These are phyloP conservation scores for Esox masquinongy DNA, from an alignment of 2,797 vertebrate genomes.

Conservation along the genomic window DNA sequence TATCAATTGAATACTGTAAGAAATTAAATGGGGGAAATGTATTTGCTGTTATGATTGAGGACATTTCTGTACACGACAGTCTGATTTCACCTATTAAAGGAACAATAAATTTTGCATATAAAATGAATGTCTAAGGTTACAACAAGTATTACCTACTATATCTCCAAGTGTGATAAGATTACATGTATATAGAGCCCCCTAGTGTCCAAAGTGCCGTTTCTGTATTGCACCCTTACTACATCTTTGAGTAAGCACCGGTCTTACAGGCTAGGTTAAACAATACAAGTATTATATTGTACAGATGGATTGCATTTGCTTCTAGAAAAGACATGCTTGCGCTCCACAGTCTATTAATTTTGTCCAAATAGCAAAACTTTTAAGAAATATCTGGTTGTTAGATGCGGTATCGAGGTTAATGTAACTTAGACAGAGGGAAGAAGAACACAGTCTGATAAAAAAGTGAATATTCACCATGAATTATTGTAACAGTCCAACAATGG, in stretches of 20 bases:
- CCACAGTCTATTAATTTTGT: no score
- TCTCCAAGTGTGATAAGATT: not conserved
- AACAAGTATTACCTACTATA: not conserved
- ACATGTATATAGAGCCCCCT: not conserved
- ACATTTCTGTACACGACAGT: not conserved
- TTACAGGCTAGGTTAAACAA: no score
- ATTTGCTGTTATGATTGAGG: not conserved
- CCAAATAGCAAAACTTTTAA: no score
- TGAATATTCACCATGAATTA: no score
- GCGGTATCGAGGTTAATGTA: no score
- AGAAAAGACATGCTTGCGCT: no score
- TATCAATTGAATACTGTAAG: constrained; percentile 52
- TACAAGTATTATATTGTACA: no score
- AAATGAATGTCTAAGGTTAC: not conserved
- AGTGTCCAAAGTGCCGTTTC: not conserved
- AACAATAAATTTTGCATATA: not conserved
- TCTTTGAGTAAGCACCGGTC: not conserved
- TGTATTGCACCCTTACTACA: not conserved
- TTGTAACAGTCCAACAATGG: no score
- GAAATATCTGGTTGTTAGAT: no score
- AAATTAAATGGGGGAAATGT: constrained; percentile 71
- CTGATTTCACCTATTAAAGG: not conserved
- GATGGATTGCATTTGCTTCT: no score
- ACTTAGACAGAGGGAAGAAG: no score
- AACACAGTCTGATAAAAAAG: no score